A percentile compares a stretch with the other conserved stretches of the same genome.
These are phyloP conservation scores for Nannobrachium achirus DNA, from an alignment of 2,113 vertebrate species.

Conservation along the genomic window DNA sequence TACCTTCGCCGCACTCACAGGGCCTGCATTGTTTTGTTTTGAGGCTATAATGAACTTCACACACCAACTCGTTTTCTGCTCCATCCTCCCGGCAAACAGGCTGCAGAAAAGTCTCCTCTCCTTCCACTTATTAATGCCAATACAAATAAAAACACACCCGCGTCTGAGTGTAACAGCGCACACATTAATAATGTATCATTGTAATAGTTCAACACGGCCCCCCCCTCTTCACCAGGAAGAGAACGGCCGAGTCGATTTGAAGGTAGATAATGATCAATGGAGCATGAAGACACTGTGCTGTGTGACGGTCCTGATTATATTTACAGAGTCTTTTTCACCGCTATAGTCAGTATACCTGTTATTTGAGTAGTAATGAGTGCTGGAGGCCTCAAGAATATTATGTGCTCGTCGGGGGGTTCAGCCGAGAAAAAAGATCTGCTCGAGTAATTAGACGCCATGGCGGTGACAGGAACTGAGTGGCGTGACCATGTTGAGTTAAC, in stretches of 20 bases:
- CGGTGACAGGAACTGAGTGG: slow-evolving; percentile 39
- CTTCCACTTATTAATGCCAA: slow-evolving; percentile 48
- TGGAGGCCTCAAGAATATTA: slow-evolving; percentile 30
- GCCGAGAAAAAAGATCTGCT: slow-evolving; percentile 17
- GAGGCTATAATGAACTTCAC: slow-evolving; percentile 59
- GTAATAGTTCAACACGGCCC: slow-evolving; percentile 39
- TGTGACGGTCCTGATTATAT: slow-evolving; percentile 64
- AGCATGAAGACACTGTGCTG: slow-evolving; percentile 44
- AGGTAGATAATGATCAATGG: slow-evolving; percentile 63
- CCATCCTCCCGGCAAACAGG: not conserved
- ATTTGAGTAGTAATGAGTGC: slow-evolving; percentile 42
- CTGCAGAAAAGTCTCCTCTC: slow-evolving; percentile 39
- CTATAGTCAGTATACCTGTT: slow-evolving; percentile 49
- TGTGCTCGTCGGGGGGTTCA: slow-evolving; percentile 18
- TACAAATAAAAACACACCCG: slow-evolving; percentile 50
- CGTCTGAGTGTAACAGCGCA: slow-evolving; percentile 36
- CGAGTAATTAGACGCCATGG: slow-evolving; percentile 52
- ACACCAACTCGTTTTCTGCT: slow-evolving; percentile 22
- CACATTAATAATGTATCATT: slow-evolving; percentile 67
- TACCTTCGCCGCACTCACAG: slow-evolving; percentile 14
- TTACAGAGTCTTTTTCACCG: slow-evolving; percentile 41
- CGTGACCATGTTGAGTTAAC: not conserved
- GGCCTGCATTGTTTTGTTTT: slow-evolving; percentile 51
- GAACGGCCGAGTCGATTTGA: slow-evolving; percentile 48
- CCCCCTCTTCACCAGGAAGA: slow-evolving; percentile 40